Conservation (phyloP, 1,140 invertebrate genomes). For the Theocolax elegans region DNA sequence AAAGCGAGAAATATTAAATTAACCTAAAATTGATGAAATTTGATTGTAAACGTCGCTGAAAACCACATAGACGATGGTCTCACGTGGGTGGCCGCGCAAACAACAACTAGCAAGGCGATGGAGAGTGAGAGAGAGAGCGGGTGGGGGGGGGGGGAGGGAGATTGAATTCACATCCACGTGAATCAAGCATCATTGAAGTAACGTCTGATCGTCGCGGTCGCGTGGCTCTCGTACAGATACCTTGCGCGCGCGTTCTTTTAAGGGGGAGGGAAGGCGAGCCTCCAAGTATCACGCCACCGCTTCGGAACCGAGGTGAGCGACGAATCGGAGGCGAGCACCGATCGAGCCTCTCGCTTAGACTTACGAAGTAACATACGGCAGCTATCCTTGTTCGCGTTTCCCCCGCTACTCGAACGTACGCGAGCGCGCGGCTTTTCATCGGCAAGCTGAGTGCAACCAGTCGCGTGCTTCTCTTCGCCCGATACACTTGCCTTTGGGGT, state of each 20-base stretch:
- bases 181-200: too few relatives aligned
- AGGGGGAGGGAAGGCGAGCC: not conserved
- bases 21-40: too few relatives aligned
- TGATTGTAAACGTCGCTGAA: too few relatives aligned
- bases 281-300: slow-evolving; percentile 36
- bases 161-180: too few relatives aligned
- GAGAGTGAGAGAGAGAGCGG: not conserved
- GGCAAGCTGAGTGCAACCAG: not conserved
- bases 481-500: not conserved
- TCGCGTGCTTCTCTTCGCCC: slow-evolving; percentile 31
- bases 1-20: too few relatives aligned
- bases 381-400: not conserved
- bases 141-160: not conserved
- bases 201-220: too few relatives aligned
- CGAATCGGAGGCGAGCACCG: slow-evolving; percentile 24
- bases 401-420: not conserved
- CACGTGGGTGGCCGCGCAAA: too few relatives aligned
- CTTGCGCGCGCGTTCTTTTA: not conserved
- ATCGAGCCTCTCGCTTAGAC: slow-evolving; percentile 14
- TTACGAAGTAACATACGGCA: not conserved
- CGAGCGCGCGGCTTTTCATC: slow-evolving; percentile 36
- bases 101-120: not conserved
- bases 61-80: too few relatives aligned
- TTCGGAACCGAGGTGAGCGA: slow-evolving; percentile 30
- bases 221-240: too few relatives aligned